These are phyloP conservation scores for Pongo abelii DNA, from an alignment of 2,113 vertebrate genomes.

Conservation along the genomic window DNA sequence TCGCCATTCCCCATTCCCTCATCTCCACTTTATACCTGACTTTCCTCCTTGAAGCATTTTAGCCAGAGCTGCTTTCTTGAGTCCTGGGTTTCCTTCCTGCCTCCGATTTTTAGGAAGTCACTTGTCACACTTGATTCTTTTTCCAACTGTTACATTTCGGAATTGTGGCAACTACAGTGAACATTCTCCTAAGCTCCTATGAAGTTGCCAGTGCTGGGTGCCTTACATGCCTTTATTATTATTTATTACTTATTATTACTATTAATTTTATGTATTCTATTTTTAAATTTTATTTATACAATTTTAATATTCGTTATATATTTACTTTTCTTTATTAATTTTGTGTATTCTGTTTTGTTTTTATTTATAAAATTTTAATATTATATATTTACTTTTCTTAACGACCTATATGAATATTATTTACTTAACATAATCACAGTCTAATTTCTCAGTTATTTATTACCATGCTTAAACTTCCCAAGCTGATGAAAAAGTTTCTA, in stretches of 20 bases:
- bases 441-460: not conserved
- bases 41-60: not conserved
- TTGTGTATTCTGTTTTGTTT: not conserved
- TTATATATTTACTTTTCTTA: not conserved
- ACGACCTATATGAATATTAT: not conserved
- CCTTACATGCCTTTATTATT: not conserved
- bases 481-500: not conserved
- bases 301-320: not conserved
- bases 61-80: not conserved
- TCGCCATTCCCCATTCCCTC: accelerated
- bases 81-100: not conserved
- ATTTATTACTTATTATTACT: not conserved
- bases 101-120: not conserved
- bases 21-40: too few species aligned
- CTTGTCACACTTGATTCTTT: not conserved
- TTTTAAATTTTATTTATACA: not conserved
- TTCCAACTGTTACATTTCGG: not conserved
- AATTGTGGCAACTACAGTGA: not conserved
- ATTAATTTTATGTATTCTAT: not conserved
- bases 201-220: not conserved
- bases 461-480: not conserved
- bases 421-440: not conserved
- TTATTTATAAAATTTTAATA: not conserved
- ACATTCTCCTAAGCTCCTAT: not conserved
- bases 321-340: not conserved